phyloP scores from a whole-genome alignment of 2,797 vertebrate species.

The Paramormyrops hopkinsi region DNA sequence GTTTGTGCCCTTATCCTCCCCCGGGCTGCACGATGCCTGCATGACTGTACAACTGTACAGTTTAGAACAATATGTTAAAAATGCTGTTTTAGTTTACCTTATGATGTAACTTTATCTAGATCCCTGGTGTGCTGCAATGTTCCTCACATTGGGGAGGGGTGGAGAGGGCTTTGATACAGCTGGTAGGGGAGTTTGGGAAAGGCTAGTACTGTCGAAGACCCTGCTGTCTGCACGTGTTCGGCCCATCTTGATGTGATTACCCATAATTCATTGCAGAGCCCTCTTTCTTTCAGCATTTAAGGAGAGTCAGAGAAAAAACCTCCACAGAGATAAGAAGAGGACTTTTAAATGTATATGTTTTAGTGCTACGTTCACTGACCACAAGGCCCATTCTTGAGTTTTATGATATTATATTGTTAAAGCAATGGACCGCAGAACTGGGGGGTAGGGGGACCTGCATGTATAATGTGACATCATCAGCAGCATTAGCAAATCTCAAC shows the following conservation, averaged over 20 bases:
- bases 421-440: neutral
- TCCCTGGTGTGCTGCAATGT: neutral
- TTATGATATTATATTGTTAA: neutral
- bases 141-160: neutral
- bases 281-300: neutral
- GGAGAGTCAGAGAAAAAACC: neutral
- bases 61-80: neutral
- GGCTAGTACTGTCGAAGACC: neutral
- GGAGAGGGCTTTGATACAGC: neutral
- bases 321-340: neutral
- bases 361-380: neutral
- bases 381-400: neutral
- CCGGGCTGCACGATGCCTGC: neutral
- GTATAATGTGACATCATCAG: neutral
- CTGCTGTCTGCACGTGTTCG: neutral
- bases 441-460: neutral
- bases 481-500: neutral
- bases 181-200: neutral
- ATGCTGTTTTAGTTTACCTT: constrained; percentile 1
- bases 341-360: neutral
- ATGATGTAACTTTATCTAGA: neutral
- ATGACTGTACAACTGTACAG: neutral
- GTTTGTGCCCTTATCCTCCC: neutral
- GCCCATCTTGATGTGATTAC: neutral
- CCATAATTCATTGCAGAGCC: neutral